A percentile compares a stretch with the other conserved stretches of the same genome.
Conservation (phyloP, 2,113 vertebrate species). For the Progne subis region DNA sequence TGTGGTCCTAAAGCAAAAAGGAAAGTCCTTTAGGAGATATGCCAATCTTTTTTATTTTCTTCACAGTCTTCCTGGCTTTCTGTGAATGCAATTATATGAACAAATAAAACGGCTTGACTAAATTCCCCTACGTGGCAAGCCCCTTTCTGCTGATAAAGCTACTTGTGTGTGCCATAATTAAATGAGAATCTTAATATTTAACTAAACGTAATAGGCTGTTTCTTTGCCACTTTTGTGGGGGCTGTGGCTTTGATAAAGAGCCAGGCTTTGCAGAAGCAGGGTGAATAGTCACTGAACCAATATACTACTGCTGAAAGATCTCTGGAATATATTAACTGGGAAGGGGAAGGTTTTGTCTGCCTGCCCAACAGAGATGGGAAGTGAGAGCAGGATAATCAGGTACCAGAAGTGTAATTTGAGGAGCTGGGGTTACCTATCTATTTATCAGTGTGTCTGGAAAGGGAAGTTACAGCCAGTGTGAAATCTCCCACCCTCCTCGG, state of each 20-base stretch:
- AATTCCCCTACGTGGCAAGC: slow-evolving; percentile 71
- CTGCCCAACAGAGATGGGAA: background rate
- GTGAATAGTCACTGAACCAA: background rate
- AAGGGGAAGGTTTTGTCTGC: background rate
- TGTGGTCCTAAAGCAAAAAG: slow-evolving; percentile 62
- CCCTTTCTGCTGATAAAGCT: slow-evolving; percentile 81
- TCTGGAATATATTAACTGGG: background rate
- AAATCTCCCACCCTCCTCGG: background rate
- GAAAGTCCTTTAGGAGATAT: slow-evolving; percentile 69
- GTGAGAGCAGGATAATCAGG: background rate
- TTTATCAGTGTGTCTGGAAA: background rate
- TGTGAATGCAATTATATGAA: slow-evolving; percentile 80
- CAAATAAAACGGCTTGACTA: slow-evolving; percentile 77
- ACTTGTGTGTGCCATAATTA: slow-evolving; percentile 78
- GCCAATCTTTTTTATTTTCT: slow-evolving; percentile 73
- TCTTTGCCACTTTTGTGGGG: slow-evolving; percentile 54
- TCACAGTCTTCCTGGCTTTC: slow-evolving; percentile 65
- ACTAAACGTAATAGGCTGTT: slow-evolving; percentile 73
- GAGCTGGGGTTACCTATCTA: background rate
- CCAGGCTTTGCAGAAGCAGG: slow-evolving; percentile 35
- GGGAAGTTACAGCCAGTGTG: background rate
- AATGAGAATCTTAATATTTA: slow-evolving; percentile 80
- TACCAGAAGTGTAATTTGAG: background rate
- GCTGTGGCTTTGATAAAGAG: slow-evolving; percentile 53
- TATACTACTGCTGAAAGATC: background rate